These are phyloP conservation scores for Champsocephalus esox DNA, from an alignment of 2,797 vertebrate species.

Conservation along the genomic window DNA sequence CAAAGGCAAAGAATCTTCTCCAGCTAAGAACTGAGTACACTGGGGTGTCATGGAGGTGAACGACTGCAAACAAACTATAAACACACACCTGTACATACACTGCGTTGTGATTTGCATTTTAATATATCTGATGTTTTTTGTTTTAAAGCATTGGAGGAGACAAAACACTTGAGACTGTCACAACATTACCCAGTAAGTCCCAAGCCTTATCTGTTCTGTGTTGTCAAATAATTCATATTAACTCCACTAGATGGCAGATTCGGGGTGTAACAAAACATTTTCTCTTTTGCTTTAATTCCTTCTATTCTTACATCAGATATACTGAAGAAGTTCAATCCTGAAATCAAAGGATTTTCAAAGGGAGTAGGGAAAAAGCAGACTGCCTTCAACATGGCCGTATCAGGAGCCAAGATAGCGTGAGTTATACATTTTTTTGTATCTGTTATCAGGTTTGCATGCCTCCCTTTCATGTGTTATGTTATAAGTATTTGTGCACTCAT, in stretches of 20 bases:
- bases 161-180: slow-evolving; percentile 85
- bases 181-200: slow-evolving; percentile 93
- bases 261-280: slow-evolving; percentile 2
- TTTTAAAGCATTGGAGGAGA: slow-evolving; percentile 91
- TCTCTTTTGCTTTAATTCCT: neutral
- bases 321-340: slow-evolving; percentile 91
- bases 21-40: slow-evolving; percentile 81
- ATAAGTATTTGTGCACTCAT: slow-evolving; percentile 4
- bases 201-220: too few species aligned
- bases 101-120: neutral
- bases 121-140: neutral
- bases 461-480: slow-evolving; percentile 5
- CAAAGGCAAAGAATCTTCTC: slow-evolving; percentile 76
- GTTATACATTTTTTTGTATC: slow-evolving; percentile 32
- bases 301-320: slow-evolving; percentile 85
- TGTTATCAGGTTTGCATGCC: neutral
- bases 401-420: slow-evolving; percentile 88
- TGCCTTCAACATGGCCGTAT: slow-evolving; percentile 89
- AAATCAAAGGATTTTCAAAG: slow-evolving; percentile 88
- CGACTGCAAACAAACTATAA: neutral
- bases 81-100: neutral
- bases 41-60: slow-evolving; percentile 95
- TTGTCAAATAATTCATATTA: neutral
- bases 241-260: slow-evolving; percentile 61
- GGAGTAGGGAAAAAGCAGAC: slow-evolving; percentile 73